phyloP scores from a whole-genome alignment of 30 jellyfish, hydroid and myxozoan species.

The Aurelia sp. region DNA sequence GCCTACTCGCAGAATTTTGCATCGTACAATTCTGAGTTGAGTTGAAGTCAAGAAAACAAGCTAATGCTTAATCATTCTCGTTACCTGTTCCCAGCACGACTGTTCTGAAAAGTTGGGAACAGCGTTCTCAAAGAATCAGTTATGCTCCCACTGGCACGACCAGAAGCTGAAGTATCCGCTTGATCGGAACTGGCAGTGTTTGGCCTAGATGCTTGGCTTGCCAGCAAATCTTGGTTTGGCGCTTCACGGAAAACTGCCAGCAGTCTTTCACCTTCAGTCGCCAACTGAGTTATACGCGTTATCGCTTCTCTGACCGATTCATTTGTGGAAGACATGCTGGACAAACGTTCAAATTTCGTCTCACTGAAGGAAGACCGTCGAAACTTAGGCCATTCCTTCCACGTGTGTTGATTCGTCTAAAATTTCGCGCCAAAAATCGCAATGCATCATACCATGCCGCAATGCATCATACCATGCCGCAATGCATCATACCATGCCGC shows the following conservation, averaged over 20 bases:
- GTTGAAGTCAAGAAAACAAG: too few relatives aligned
- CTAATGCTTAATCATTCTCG: too few relatives aligned
- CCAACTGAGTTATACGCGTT: slow-evolving; percentile 4
- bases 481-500: not conserved
- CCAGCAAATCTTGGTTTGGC: not conserved
- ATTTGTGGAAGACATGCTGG: not conserved
- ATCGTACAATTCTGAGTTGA: too few relatives aligned
- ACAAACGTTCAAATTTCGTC: too few relatives aligned
- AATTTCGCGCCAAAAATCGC: too few relatives aligned
- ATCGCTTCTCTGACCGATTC: slow-evolving; percentile 11
- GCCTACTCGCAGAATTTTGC: too few relatives aligned
- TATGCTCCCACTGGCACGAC: not conserved
- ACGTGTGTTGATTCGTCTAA: too few relatives aligned
- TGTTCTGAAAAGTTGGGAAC: too few relatives aligned
- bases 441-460: too few relatives aligned
- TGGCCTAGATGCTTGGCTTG: not conserved
- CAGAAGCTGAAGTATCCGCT: not conserved
- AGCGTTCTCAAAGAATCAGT: not conserved
- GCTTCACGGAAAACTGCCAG: slow-evolving; percentile 22
- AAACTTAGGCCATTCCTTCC: not conserved
- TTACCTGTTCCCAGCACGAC: too few relatives aligned
- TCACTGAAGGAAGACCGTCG: not conserved
- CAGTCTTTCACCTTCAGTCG: slow-evolving; percentile 13
- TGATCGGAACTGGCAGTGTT: not conserved
- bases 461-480: too few relatives aligned